Conservation (phyloP, 2,113 vertebrate species). For the Syrrhaptes paradoxus region DNA sequence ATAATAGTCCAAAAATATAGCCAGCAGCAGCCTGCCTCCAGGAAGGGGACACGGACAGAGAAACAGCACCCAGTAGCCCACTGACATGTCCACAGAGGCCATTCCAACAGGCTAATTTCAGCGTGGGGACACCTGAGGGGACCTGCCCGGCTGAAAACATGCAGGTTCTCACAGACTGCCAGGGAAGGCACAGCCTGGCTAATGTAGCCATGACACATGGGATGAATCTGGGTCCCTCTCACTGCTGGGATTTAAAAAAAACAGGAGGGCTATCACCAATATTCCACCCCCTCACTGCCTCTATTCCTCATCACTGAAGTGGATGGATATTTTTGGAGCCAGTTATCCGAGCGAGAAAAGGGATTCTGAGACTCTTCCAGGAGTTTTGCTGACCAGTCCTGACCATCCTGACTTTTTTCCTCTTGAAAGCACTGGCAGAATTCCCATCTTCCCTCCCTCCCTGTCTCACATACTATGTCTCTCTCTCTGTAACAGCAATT, state of each 20-base stretch:
- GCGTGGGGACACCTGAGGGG: neutral
- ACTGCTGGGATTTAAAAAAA: neutral
- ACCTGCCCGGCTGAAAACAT: neutral
- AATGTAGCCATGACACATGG: accelerated
- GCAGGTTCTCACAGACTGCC: neutral
- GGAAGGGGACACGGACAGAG: neutral
- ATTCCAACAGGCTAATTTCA: neutral
- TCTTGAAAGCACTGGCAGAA: neutral
- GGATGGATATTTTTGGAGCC: neutral
- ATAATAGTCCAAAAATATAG: neutral
- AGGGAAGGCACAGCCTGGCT: neutral
- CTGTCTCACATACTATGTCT: neutral
- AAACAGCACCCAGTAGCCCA: neutral
- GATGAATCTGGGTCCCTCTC: neutral
- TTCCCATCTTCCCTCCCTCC: neutral
- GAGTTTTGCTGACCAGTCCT: neutral
- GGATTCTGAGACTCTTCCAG: neutral
- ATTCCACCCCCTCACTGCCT: neutral
- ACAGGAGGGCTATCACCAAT: accelerated
- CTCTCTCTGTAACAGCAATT: neutral
- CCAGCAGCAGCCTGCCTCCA: neutral
- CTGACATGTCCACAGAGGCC: neutral
- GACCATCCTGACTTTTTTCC: neutral
- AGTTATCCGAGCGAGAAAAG: neutral
- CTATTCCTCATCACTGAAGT: neutral